Conservation (phyloP, 2,888 invertebrate genomes). For the Petrolisthes cinctipes region DNA sequence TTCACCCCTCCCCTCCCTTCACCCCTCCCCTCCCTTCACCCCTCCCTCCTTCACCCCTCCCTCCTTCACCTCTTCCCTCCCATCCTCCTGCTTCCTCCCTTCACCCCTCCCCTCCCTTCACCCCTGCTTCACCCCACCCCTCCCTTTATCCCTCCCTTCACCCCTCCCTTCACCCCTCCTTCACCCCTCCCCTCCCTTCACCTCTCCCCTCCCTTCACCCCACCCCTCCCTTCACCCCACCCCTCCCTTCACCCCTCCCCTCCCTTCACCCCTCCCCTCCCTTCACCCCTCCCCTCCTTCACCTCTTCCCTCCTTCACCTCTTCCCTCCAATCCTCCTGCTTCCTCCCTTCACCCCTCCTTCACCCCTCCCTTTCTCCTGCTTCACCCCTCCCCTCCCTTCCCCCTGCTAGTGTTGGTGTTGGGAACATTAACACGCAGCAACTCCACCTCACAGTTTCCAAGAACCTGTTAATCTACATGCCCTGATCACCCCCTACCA, state of each 20-base stretch:
- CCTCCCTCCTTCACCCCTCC: neutral
- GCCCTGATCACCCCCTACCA: too few species aligned
- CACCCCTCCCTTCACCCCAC: too few species aligned
- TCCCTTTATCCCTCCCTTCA: neutral
- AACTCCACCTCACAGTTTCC: too few species aligned
- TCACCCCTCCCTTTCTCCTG: neutral
- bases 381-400: neutral
- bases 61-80: neutral
- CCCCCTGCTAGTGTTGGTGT: too few species aligned
- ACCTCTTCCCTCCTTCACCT: too few species aligned
- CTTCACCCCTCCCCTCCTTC: too few species aligned
- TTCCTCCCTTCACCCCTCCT: neutral
- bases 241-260: neutral
- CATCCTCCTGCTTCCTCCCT: neutral
- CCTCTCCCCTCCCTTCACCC: neutral
- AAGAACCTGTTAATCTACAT: too few species aligned
- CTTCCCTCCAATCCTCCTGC: neutral
- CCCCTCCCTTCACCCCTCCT: neutral
- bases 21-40: neutral
- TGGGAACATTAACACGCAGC: too few species aligned
- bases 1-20: neutral
- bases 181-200: neutral
- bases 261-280: too few species aligned
- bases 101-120: neutral
- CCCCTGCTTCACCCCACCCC: too few species aligned